Evolutionary conservation across 2,113 vertebrate genomes (phyloP), one percentile per base, ranked within the genome.

Genomic region (Oryzias melastigma): DNA sequence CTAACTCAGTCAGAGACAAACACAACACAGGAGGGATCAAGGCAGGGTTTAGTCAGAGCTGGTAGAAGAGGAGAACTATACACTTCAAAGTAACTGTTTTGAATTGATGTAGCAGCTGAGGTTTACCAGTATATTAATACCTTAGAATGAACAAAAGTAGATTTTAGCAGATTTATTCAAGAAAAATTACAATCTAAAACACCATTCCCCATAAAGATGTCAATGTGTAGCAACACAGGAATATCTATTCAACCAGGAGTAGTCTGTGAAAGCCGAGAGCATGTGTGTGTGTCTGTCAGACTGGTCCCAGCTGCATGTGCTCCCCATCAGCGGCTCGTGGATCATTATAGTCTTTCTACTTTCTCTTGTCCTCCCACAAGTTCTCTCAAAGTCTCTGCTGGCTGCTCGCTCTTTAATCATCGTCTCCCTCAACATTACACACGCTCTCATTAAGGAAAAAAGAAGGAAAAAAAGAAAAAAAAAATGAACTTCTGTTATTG

Each of bases 21-120:
- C 80, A 85, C 80, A 83, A 82, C 74, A 84, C 65, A 77, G 68
- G 79, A 80, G 63, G 80, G 85, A 75, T 83, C 74, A 74, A 87
- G 87, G 84, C 77, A 71, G 77, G 84, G 84, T 78, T 79, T 66
- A 77, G 80, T 81, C 71, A 66, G 75, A 84, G 66, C 62, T 44
- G 80, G 75, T 79, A 60, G 48, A 73, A 76, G 65, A 77, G 49
- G 63, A 65, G 67, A 77, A 65, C 75, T 77, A 55, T 52, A 20
- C 25, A 56, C 43, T 70, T 73, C 51, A 65, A 54, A 60, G 65
- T 71, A 68, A 54, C 48, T 69, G 51, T 52, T 40, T 83, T 86
- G 77, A 79, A 84, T 87, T 85, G 72, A 71, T 42, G 65, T 69
- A 19, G 16, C 82, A 18, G 18, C 14, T 43, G 41, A 29, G 64